phyloP scores from a whole-genome alignment of 1,140 invertebrate species.

The Ceratitis capitata region DNA sequence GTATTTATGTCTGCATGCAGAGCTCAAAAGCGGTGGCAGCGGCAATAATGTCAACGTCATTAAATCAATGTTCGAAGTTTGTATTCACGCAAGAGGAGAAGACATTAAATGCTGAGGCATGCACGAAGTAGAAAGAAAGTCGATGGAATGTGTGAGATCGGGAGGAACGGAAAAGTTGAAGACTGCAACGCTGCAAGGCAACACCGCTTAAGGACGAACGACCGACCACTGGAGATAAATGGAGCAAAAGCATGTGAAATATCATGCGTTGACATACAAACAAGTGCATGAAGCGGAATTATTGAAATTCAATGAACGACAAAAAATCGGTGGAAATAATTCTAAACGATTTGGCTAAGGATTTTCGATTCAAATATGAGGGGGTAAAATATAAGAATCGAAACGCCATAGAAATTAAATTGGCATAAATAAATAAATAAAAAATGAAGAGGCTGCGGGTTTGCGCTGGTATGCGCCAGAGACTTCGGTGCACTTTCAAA shows the following conservation, averaged over 20 bases:
- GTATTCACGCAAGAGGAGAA: not conserved
- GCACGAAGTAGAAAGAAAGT: not conserved
- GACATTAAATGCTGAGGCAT: slow-evolving; percentile 5
- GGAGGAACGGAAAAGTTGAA: not conserved
- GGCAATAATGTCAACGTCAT: slow-evolving; percentile 60
- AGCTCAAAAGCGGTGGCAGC: not conserved
- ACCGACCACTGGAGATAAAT: not conserved
- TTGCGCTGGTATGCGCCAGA: not conserved
- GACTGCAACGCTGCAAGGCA: not conserved
- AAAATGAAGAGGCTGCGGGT: not conserved
- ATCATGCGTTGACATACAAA: too few relatives aligned
- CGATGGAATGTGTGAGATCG: not conserved
- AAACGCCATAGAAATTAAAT: too few relatives aligned
- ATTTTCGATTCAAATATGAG: not conserved
- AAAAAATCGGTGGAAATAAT: not conserved
- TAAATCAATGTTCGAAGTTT: slow-evolving; percentile 60
- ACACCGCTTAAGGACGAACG: not conserved
- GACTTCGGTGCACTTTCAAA: too few relatives aligned
- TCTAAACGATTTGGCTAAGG: slow-evolving; percentile 8
- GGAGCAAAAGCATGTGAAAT: too few relatives aligned
- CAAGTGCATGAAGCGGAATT: not conserved
- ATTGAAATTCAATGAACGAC: not conserved
- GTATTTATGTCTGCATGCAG: too few relatives aligned
- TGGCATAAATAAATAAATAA: too few relatives aligned
- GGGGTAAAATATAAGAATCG: too few relatives aligned